Base-by-base conservation (phyloP, 2,888 invertebrate genomes). In the Rhynchonema sp. region DNA sequence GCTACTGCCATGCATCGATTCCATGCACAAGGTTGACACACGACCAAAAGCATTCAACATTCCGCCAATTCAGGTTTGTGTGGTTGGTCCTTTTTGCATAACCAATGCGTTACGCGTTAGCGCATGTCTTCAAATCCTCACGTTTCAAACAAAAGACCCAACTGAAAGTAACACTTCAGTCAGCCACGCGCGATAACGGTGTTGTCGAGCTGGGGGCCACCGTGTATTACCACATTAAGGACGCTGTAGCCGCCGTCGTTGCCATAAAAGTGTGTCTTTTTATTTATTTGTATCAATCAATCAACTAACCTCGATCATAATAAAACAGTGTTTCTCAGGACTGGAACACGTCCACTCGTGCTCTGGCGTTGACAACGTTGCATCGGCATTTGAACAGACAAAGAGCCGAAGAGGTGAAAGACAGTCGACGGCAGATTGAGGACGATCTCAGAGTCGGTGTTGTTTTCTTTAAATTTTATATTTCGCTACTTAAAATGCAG, bases 121-220 rank as follows among this genome's bases (percentile, higher is more conserved):
- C n/a, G n/a, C n/a, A n/a, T n/a, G n/a, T n/a, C n/a, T n/a, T n/a
- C n/a, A n/a, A n/a, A n/a, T n/a, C n/a, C n/a, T n/a, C n/a, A n/a
- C n/a, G 46, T 46, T 46, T 46, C n/a, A n/a, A 20, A 46, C 46
- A 46, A 46, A 46, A 46, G 20, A 20, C n/a, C n/a, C n/a, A n/a
- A n/a, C n/a, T n/a, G n/a, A n/a, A n/a, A n/a, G n/a, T n/a, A n/a
- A n/a, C 54, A 29, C 57, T 60, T 28, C 62, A 74, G n/a, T n/a
- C 76, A 2, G 70, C 77, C 28, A 76, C 76, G 2, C 62, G 63
- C 20, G 77, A 77, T 66, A 67, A 72, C 28, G 77, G 74, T 13
- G 69, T 75, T 23, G 71, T 77, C 30, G 76, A 77, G 63, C 65
- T 77, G 20, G 75, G 75, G 1, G 75, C 75, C 1, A 74, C 75